Conservation (phyloP, 2,888 invertebrate genomes). For the Nymphalis urticae region DNA sequence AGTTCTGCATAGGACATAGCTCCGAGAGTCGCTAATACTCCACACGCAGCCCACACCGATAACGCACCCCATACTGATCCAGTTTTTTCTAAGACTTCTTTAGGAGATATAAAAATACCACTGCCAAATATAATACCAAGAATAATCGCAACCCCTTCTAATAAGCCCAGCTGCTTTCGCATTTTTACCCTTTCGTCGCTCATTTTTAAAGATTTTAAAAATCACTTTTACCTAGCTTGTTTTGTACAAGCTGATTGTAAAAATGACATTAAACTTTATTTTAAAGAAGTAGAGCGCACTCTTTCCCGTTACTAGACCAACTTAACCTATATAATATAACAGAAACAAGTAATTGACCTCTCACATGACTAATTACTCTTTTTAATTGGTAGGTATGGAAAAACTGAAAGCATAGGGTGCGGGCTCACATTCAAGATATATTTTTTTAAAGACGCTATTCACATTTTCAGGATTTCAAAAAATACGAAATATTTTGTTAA, state of each 20-base stretch:
- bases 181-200: constrained; percentile 85
- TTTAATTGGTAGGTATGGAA: not conserved
- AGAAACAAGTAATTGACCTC: constrained; percentile 43
- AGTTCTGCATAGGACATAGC: constrained; percentile 98
- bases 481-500: not conserved
- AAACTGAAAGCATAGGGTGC: not conserved
- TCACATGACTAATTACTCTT: constrained; percentile 45
- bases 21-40: constrained; percentile 94
- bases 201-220: constrained; percentile 48
- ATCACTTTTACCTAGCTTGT: not conserved
- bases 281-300: constrained; percentile 19
- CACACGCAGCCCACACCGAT: constrained; percentile 93
- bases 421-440: not conserved
- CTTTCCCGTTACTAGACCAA: constrained; percentile 24
- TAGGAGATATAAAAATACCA: constrained; percentile 97
- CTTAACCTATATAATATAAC: constrained; percentile 38
- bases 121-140: constrained; percentile 97
- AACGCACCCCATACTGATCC: constrained; percentile 94
- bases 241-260: not conserved
- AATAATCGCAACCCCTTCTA: constrained; percentile 96
- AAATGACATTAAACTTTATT: constrained; percentile 3
- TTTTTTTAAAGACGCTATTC: not conserved
- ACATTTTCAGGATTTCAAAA: constrained; percentile 6
- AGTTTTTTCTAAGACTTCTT: constrained; percentile 94
- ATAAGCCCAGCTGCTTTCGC: constrained; percentile 93